phyloP scores from a whole-genome alignment of 2,888 invertebrate species.

The Lepas anatifera region DNA sequence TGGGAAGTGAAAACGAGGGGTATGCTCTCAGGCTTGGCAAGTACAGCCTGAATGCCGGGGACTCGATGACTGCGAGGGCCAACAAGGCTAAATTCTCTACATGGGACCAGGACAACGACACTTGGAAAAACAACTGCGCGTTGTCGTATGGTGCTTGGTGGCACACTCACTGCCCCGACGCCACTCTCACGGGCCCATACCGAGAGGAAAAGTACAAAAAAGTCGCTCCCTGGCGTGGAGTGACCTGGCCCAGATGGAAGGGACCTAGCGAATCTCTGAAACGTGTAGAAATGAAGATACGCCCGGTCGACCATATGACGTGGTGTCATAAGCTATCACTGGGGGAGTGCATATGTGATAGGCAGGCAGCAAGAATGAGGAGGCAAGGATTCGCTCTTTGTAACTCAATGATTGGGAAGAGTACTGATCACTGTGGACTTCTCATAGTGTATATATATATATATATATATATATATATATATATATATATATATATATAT shows the following conservation, averaged over 20 bases:
- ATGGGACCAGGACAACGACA: neutral
- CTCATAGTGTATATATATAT: too few relatives aligned
- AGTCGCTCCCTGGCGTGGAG: neutral
- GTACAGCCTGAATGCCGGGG: neutral
- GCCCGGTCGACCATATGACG: neutral
- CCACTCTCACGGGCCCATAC: neutral
- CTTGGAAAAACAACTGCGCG: neutral
- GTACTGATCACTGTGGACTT: too few relatives aligned
- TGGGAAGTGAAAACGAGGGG: neutral
- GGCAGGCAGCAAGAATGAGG: too few relatives aligned
- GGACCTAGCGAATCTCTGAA: neutral
- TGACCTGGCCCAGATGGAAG: neutral
- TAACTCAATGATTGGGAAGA: too few relatives aligned
- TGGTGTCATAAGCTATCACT: neutral
- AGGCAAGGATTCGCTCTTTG: too few relatives aligned
- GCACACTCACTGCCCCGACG: neutral
- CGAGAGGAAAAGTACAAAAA: neutral
- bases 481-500: too few relatives aligned
- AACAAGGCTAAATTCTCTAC: neutral
- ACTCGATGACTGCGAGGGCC: too few relatives aligned
- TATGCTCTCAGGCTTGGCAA: neutral
- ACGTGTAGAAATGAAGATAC: neutral
- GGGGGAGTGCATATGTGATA: neutral
- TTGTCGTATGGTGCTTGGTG: neutral
- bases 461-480: too few relatives aligned